phyloP scores from a whole-genome alignment of 2,888 invertebrate genomes.

The Trichopria drosophilae region DNA sequence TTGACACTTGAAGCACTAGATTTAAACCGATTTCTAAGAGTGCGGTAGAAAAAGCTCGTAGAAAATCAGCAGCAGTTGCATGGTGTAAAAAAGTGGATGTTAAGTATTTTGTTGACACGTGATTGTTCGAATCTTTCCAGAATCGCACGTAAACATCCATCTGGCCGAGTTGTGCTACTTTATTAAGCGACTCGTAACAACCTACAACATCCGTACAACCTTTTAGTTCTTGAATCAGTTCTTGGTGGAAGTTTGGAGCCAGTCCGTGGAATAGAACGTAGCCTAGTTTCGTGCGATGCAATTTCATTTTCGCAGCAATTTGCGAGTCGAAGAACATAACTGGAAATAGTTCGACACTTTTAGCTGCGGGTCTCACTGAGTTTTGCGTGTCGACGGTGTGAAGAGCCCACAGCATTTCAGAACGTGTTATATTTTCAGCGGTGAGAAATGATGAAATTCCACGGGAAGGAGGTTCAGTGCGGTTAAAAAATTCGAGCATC shows the following conservation, averaged over 20 bases:
- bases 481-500: too few relatives aligned
- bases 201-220: slow-evolving; percentile 28
- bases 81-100: slow-evolving; percentile 35
- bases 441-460: too few relatives aligned
- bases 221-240: slow-evolving; percentile 25
- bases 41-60: slow-evolving; percentile 26
- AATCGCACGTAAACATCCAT: slow-evolving; percentile 42
- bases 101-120: slow-evolving; percentile 39
- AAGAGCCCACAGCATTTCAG: too few relatives aligned
- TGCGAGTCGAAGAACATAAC: slow-evolving; percentile 34
- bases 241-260: slow-evolving; percentile 29
- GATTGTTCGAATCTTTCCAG: slow-evolving; percentile 33
- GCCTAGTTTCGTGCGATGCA: slow-evolving; percentile 31
- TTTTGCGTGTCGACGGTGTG: too few relatives aligned
- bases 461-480: too few relatives aligned
- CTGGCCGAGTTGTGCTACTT: slow-evolving; percentile 36
- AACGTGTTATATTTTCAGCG: too few relatives aligned
- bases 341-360: slow-evolving; percentile 22
- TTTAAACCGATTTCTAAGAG: slow-evolving; percentile 18
- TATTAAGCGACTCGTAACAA: slow-evolving; percentile 39
- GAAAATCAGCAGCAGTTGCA: slow-evolving; percentile 36
- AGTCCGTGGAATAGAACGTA: slow-evolving; percentile 34
- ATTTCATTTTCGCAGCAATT: slow-evolving; percentile 31
- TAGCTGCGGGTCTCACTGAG: too few relatives aligned
- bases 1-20: slow-evolving; percentile 35